Conservation (phyloP, 2,888 invertebrate species). For the Sicus ferrugineus region DNA sequence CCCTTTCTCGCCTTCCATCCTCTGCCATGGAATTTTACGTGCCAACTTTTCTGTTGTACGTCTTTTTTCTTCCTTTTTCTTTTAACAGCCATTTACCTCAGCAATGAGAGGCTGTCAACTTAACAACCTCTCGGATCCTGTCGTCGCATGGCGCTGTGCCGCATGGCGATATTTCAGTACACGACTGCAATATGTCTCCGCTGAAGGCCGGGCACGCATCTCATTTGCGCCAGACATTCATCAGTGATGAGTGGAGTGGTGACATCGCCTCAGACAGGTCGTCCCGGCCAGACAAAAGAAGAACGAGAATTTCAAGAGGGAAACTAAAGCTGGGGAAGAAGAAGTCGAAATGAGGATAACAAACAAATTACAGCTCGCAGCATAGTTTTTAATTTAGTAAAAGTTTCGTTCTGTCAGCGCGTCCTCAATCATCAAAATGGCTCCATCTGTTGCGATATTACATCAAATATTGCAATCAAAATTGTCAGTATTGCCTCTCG, state of each 20-base stretch:
- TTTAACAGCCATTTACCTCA: not conserved
- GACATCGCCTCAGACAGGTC: too few species aligned
- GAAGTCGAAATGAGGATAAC: too few species aligned
- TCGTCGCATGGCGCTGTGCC: conserved; percentile 1
- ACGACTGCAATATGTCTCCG: conserved; percentile 34
- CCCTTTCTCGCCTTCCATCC: not conserved
- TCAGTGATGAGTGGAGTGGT: conserved; percentile 4
- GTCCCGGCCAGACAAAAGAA: too few species aligned
- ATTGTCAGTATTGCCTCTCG: too few species aligned
- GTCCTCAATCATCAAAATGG: too few species aligned
- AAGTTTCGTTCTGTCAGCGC: too few species aligned
- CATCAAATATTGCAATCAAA: too few species aligned
- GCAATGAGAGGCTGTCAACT: conserved; percentile 25
- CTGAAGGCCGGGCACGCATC: conserved; percentile 32
- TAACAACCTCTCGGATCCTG: conserved; percentile 33
- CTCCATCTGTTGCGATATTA: too few species aligned
- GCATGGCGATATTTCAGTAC: conserved; percentile 22
- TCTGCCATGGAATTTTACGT: not conserved
- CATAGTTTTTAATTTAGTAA: too few species aligned
- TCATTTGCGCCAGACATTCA: conserved; percentile 38
- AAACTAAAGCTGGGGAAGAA: too few species aligned
- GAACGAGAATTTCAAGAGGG: too few species aligned
- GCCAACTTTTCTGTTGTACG: not conserved
- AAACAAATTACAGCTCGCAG: too few species aligned
- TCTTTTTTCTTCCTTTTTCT: not conserved